phyloP scores from a whole-genome alignment of 1,140 invertebrate species.

The Macrotrachela quadricornifera region DNA sequence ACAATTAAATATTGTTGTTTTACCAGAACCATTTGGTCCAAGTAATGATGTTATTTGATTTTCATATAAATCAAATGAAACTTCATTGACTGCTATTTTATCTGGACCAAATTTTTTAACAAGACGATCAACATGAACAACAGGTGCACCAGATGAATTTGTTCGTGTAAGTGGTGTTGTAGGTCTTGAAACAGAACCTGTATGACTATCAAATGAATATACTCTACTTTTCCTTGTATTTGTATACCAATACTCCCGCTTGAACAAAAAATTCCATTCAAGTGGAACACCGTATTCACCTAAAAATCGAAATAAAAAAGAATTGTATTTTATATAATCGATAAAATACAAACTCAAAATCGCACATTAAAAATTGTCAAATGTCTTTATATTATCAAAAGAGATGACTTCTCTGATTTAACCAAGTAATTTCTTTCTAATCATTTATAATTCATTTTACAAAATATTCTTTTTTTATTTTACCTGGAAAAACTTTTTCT shows the following conservation, averaged over 20 bases:
- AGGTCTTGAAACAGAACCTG: too few species aligned
- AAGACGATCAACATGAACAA: conserved; percentile 10
- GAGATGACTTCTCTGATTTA: too few species aligned
- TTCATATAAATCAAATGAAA: conserved; percentile 44
- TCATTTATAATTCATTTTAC: too few species aligned
- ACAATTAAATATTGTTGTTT: conserved; percentile 29
- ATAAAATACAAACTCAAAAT: too few species aligned
- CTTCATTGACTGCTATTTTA: conserved; percentile 36
- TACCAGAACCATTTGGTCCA: conserved; percentile 60
- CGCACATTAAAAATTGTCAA: too few species aligned
- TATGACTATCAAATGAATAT: too few species aligned
- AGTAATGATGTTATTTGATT: conserved; percentile 56
- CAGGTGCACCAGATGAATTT: conserved; percentile 13
- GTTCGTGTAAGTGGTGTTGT: too few species aligned
- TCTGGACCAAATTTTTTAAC: conserved; percentile 15
- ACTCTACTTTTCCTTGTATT: too few species aligned
- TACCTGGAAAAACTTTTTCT: conserved; percentile 21
- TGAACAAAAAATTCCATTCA: conserved; percentile 33
- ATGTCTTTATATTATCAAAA: too few species aligned
- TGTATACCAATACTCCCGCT: conserved; percentile 17
- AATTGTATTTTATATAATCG: too few species aligned
- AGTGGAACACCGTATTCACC: conserved; percentile 30
- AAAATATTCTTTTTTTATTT: conserved; percentile 30
- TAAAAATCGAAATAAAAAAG: too few species aligned
- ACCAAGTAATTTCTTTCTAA: too few species aligned